A percentile compares a stretch with the other conserved stretches of the same genome.
Evolutionary conservation across 2,888 invertebrate species (phyloP).

Genomic region (Pimpla rufipes): DNA sequence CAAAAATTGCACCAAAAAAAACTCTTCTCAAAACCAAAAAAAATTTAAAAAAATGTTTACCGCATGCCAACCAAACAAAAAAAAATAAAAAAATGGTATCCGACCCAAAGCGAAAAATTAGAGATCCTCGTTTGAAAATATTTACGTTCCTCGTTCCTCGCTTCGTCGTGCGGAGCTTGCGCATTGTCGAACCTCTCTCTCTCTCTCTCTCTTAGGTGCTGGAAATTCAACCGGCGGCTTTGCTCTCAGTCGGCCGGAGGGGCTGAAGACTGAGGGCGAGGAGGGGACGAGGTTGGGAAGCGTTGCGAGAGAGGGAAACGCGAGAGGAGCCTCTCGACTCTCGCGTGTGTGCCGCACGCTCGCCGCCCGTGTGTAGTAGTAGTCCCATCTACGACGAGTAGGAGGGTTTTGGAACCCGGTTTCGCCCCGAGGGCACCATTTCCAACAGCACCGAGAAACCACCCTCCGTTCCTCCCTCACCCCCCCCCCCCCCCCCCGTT

Average conservation of each 20-base stretch:
- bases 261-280: constrained; percentile 19
- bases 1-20: no score
- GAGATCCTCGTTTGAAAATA: not conserved
- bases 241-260: constrained; percentile 28
- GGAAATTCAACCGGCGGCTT: constrained; percentile 21
- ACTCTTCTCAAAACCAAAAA: no score
- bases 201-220: not conserved
- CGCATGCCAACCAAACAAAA: no score
- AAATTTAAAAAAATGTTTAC: no score
- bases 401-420: constrained; percentile 75
- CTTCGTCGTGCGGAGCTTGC: not conserved
- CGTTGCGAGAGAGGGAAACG: constrained; percentile 1
- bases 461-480: constrained; percentile 52
- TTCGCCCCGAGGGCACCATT: constrained; percentile 82
- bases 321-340: not conserved
- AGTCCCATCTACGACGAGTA: constrained; percentile 52
- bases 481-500: constrained; percentile 47
- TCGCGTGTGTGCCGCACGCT: not conserved
- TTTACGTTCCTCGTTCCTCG: not conserved
- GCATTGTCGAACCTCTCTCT: not conserved
- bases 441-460: constrained; percentile 75
- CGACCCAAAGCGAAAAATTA: not conserved
- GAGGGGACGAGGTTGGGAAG: constrained; percentile 21
- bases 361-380: not conserved
- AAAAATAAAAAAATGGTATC: not conserved